Evolutionary conservation across 92 coral and sea anemone genomes (phyloP).

Genomic region (Phenganax subtilis): DNA sequence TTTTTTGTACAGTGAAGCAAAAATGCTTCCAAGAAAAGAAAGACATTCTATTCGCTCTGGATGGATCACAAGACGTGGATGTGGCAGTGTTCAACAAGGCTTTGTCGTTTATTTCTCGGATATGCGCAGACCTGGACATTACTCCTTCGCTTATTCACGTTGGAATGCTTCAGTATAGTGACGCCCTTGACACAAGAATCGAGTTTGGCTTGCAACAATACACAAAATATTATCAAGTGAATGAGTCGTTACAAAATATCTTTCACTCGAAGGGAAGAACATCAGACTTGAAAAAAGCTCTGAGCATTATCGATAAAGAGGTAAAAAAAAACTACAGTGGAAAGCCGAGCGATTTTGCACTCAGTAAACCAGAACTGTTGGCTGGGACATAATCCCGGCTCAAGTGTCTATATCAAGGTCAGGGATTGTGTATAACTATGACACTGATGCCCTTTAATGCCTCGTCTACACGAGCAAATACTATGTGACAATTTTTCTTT

Average conservation of each 20-base stretch:
- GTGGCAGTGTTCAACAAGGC: constrained; percentile 9
- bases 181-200: constrained; percentile 23
- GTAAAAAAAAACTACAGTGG: background rate
- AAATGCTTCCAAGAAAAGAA: constrained; percentile 38
- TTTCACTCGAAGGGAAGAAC: constrained; percentile 8
- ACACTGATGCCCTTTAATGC: too few species aligned
- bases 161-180: constrained; percentile 31
- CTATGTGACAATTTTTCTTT: too few species aligned
- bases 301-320: constrained; percentile 19
- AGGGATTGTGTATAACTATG: too few species aligned
- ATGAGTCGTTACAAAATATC: constrained; percentile 3
- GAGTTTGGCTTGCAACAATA: constrained; percentile 32
- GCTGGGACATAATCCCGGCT: too few species aligned
- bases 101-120: constrained; percentile 8
- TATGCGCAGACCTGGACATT: constrained; percentile 5
- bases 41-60: constrained; percentile 33
- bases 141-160: constrained; percentile 25
- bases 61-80: constrained; percentile 10
- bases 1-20: constrained; percentile 2
- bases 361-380: background rate
- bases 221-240: constrained; percentile 11
- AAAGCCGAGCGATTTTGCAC: background rate
- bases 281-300: constrained; percentile 15
- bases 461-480: too few species aligned
- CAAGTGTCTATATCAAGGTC: too few species aligned